phyloP scores from a whole-genome alignment of 2,888 invertebrate species.

The Schizaphis graminum region DNA sequence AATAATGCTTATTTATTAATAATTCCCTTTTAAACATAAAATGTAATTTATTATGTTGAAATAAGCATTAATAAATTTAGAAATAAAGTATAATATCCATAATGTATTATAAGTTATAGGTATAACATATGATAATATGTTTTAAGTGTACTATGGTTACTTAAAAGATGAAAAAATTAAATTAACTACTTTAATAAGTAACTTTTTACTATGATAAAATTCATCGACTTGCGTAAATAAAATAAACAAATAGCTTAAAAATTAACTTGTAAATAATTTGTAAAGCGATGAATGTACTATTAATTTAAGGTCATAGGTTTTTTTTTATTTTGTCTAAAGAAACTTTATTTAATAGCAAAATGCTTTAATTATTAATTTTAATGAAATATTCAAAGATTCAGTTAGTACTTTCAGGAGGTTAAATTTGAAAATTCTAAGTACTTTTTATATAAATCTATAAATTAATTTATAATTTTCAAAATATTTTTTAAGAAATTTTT shows the following conservation, averaged over 20 bases:
- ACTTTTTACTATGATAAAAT: too few relatives aligned
- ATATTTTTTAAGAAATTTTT: background rate
- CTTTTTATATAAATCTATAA: background rate
- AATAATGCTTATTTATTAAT: too few relatives aligned
- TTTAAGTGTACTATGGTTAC: background rate
- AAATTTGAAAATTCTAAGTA: background rate
- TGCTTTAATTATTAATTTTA: too few relatives aligned
- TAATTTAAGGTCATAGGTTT: too few relatives aligned
- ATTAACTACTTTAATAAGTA: background rate
- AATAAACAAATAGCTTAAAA: too few relatives aligned
- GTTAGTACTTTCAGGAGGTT: background rate
- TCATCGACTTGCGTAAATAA: too few relatives aligned
- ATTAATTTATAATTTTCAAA: too few relatives aligned
- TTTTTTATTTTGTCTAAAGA: too few relatives aligned
- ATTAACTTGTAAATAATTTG: too few relatives aligned
- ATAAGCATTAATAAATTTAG: background rate
- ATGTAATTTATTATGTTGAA: background rate
- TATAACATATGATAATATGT: background rate
- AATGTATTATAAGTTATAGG: too few relatives aligned
- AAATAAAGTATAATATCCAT: background rate
- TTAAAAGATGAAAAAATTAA: background rate
- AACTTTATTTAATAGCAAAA: too few relatives aligned
- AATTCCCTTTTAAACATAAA: background rate
- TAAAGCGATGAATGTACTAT: too few relatives aligned
- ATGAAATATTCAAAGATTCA: background rate